These are phyloP conservation scores for Heterodera filipjevi DNA, from an alignment of 2,888 invertebrate genomes.

Conservation along the genomic window DNA sequence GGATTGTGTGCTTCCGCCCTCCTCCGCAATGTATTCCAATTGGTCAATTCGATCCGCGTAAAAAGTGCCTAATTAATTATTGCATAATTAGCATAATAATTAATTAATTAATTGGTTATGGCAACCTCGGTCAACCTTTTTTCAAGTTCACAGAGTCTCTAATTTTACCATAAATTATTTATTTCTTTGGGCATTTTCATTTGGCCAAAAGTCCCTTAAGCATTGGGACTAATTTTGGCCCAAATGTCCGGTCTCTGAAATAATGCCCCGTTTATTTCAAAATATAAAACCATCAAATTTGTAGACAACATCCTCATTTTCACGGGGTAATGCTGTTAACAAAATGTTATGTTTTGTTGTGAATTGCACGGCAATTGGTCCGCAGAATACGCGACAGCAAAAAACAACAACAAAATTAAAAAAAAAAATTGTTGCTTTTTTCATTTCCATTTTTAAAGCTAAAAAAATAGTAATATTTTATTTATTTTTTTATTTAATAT, in stretches of 20 bases:
- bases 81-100: neutral
- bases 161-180: too few species aligned
- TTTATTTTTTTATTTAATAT: too few species aligned
- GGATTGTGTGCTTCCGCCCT: conserved; percentile 19
- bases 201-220: too few species aligned
- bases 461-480: too few species aligned
- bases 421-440: neutral
- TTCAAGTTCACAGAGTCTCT: too few species aligned
- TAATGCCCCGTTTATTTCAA: too few species aligned
- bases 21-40: conserved; percentile 12
- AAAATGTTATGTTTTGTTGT: conserved; percentile 2
- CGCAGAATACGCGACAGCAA: neutral
- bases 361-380: neutral
- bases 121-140: too few species aligned
- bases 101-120: neutral
- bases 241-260: too few species aligned
- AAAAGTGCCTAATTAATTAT: neutral
- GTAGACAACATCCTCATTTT: neutral
- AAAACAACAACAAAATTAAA: neutral
- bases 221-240: too few species aligned
- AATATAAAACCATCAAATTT: neutral
- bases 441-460: neutral
- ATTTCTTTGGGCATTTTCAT: too few species aligned
- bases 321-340: neutral
- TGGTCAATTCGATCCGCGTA: conserved; percentile 12